Base-by-base conservation (phyloP, 37 sponge, comb jelly and placozoan genomes). In the Chondrilla cf. caribensis region DNA sequence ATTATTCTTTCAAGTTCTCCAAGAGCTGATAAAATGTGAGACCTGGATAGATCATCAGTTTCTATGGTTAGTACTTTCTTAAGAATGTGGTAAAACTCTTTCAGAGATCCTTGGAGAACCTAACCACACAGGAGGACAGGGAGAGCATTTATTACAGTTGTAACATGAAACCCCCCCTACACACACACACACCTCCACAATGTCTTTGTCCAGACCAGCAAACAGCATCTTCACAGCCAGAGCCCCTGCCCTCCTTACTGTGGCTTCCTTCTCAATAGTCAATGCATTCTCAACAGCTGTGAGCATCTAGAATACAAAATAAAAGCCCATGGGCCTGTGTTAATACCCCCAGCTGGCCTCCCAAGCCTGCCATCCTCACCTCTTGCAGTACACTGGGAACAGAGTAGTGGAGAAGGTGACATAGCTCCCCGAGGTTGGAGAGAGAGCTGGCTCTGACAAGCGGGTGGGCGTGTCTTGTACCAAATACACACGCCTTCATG, bases 1-100 rank as follows among this genome's bases (percentile, higher is more conserved):
- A 96, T 90, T 25, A 96, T 60, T 0, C 32, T 58, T 37, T 90
- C 87, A 70, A 96, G 83, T 58, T 91, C 92, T 36, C 79, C 94
- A 28, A 96, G 84, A 4, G 94, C 94, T 81, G 89, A 84, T 40
- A 81, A 85, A 22, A 94, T 89, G 71, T 93, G 97, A 19, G 76
- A 76, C 17, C 78, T 38, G 11, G 92, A 89, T 19, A 88, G 81
- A 7, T 77, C 82, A 86, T 96, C 94, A 5, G 38, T 58, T 43
- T 90, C 91, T 11, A 36, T n/a, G 7, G 79, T 21, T 54, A 87
- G 85, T 19, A 90, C 85, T 14, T 25, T 79, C 82, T 96, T 96
- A 72, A 96, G 82, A 29, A 90, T 60, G 17, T 87, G 91, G 62
- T 96, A 96, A 11, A 91, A n/a, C 0, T 88, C 85, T 18, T 40